Conservation (phyloP, 2,113 vertebrate species). For the Chionis minor region DNA sequence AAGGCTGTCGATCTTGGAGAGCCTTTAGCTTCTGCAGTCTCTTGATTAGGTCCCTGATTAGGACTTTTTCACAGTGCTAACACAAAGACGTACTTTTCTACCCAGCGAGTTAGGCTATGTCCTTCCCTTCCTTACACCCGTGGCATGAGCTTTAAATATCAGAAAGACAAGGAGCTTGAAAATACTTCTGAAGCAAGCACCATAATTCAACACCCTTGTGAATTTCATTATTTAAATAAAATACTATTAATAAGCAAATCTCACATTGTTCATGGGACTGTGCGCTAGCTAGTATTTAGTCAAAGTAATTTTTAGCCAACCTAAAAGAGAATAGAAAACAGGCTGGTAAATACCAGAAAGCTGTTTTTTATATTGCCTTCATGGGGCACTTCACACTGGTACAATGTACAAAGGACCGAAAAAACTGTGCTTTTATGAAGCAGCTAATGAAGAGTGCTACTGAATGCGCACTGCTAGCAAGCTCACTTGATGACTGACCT, state of each 20-base stretch:
- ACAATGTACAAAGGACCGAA: neutral
- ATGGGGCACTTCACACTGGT: neutral
- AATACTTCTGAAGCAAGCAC: neutral
- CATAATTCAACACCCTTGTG: neutral
- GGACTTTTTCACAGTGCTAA: neutral
- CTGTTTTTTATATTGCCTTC: neutral
- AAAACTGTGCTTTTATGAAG: neutral
- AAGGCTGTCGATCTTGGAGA: neutral
- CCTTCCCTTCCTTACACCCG: neutral
- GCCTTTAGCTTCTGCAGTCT: neutral
- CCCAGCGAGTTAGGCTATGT: neutral
- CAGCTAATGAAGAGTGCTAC: neutral
- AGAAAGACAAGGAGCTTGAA: neutral
- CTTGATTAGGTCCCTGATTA: conserved; percentile 29
- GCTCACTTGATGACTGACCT: neutral
- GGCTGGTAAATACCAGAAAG: neutral
- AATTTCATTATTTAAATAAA: conserved; percentile 11
- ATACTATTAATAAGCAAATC: neutral
- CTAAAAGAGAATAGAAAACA: neutral
- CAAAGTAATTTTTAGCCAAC: neutral
- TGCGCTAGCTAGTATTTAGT: neutral
- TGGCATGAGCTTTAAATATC: neutral
- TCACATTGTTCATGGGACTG: neutral
- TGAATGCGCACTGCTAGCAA: neutral
- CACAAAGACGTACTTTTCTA: neutral